Evolutionary conservation across 2,888 invertebrate genomes (phyloP).

Genomic region (Cinara cedri): DNA sequence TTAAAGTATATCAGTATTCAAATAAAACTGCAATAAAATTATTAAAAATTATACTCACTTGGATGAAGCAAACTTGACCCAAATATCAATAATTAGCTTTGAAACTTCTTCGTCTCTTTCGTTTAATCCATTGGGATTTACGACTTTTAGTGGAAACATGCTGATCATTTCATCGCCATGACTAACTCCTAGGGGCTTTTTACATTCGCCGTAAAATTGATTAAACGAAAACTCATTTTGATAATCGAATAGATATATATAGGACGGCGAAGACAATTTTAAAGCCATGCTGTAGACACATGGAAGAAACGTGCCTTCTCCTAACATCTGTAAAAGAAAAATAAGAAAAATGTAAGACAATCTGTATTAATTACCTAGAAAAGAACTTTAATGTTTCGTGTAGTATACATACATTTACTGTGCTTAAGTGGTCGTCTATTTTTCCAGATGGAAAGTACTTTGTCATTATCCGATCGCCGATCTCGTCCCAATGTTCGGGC

Average conservation of each 20-base stretch:
- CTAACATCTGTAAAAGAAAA: slow-evolving; percentile 34
- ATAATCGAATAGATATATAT: slow-evolving; percentile 32
- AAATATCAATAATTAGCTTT: slow-evolving; percentile 43
- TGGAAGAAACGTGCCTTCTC: slow-evolving; percentile 24
- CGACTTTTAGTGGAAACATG: slow-evolving; percentile 29
- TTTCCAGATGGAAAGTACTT: slow-evolving; percentile 26
- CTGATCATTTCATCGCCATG: slow-evolving; percentile 56
- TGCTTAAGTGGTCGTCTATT: neutral
- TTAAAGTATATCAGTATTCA: no score
- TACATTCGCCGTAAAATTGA: neutral
- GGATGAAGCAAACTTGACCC: slow-evolving; percentile 43
- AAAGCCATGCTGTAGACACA: neutral
- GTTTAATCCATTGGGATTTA: slow-evolving; percentile 11
- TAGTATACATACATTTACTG: slow-evolving; percentile 5
- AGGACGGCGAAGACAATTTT: neutral
- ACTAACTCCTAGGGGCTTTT: slow-evolving; percentile 30
- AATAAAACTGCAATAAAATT: no score
- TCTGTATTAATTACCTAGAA: no score
- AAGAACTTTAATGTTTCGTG: no score
- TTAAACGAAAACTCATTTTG: slow-evolving; percentile 17
- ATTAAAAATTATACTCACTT: slow-evolving; percentile 12
- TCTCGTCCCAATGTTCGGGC: slow-evolving; percentile 16
- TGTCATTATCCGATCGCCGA: neutral
- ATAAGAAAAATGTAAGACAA: no score
- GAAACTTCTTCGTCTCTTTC: slow-evolving; percentile 38